Base-by-base conservation (phyloP, 2,888 invertebrate species). In the Dicyrtomina minuta region DNA sequence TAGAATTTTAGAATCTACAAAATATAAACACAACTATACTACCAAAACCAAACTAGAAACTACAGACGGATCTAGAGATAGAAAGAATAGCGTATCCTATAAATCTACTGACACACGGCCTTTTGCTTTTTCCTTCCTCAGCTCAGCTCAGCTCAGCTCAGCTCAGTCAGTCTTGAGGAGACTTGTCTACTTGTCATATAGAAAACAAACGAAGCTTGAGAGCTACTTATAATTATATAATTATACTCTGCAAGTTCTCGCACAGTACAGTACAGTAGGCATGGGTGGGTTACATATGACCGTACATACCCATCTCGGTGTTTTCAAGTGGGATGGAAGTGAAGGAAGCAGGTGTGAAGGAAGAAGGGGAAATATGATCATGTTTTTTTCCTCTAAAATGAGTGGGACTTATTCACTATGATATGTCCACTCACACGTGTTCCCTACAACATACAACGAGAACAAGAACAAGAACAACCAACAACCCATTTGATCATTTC, bases 271-370 rank as follows among this genome's bases (percentile, higher is more conserved):
- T n/a, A n/a, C n/a, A n/a, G n/a, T n/a, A n/a, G n/a, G n/a, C n/a
- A n/a, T n/a, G n/a, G n/a, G n/a, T n/a, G n/a, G n/a, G n/a, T n/a
- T n/a, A n/a, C n/a, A n/a, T n/a, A n/a, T n/a, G n/a, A n/a, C n/a
- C n/a, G n/a, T 33, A 8, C 8, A 33, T 51, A 51, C 20, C 3
- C 20, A 51, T 17, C 5, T 53, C 13, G 26, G 53, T 53, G 8
- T 53, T 20, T 22, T 53, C 41, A 27, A 13, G n/a, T 39, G 39
- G 55, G 33, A 64, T 51, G 53, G 65, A 65, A 55, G 43, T 65
- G 55, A 56, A 65, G 65, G 65, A 65, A 65, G 65, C 65, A 65
- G 65, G 65, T 65, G 65, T 44, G 55, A 65, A 65, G 65, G 55
- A 65, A 55, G 65, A 56, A 55, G 64, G 64, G 56, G 65, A 65